These are phyloP conservation scores for Darevskia nairensis DNA, from an alignment of 2,797 vertebrate species.

Conservation along the genomic window DNA sequence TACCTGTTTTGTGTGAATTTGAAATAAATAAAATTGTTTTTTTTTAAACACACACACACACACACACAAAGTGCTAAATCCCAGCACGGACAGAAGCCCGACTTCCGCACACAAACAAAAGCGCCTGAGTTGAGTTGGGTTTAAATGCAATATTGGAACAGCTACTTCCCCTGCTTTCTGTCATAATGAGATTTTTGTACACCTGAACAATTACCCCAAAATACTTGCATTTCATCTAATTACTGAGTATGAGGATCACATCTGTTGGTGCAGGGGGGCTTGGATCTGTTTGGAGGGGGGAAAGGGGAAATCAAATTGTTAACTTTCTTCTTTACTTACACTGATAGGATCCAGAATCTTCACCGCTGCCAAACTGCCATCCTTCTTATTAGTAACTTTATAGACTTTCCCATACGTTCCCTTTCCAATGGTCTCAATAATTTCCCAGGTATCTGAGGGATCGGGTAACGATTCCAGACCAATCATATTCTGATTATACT, in stretches of 20 bases:
- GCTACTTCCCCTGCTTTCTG: background rate
- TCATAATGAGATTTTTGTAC: background rate
- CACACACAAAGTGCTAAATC: background rate
- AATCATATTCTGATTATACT: constrained; percentile 91
- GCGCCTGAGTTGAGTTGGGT: background rate
- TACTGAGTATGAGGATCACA: constrained; percentile 13
- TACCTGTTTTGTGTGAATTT: too few species aligned
- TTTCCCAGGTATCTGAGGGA: constrained; percentile 93
- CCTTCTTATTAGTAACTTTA: constrained; percentile 90
- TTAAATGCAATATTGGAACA: background rate
- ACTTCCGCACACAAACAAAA: background rate
- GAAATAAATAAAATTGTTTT: too few species aligned
- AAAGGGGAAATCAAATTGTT: background rate
- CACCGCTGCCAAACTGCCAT: constrained; percentile 93
- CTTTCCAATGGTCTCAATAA: constrained; percentile 97
- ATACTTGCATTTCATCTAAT: background rate
- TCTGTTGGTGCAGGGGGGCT: background rate
- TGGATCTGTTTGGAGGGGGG: too few species aligned
- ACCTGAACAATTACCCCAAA: constrained; percentile 10
- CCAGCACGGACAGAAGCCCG: background rate
- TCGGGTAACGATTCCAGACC: constrained; percentile 91
- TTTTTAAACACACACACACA: too few species aligned
- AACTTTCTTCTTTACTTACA: constrained; percentile 81
- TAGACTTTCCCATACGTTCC: constrained; percentile 99
- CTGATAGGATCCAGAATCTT: constrained; percentile 95